Evolutionary conservation across 2,888 invertebrate species (phyloP), one percentile per base, ranked within the genome.

Genomic region (Ceratothoa steindachneri): DNA sequence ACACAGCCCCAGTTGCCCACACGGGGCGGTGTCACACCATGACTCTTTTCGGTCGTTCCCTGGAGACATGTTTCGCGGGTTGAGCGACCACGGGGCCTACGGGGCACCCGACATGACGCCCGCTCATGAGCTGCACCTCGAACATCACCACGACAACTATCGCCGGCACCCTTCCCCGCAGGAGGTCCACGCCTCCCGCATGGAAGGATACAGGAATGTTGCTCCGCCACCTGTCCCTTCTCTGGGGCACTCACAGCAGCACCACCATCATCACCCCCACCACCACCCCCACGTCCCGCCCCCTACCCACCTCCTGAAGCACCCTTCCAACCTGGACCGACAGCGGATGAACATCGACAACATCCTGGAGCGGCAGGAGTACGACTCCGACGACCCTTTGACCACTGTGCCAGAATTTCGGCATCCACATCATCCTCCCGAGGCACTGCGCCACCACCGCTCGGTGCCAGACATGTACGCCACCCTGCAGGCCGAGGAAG

Each of bases 401-500:
- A 67, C 52, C 24, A 64, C 64, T 41, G 60, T 41, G 28, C 72
- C 75, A 27, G 71, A 67, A 24, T n/a, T 67, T 4, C 30, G 75
- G 67, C 22, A 7, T 2, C 72, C 30, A 2, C 72, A 72, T 27
- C 73, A 65, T 64, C 72, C 72, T 19, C 75, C 72, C 1, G 78
- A 75, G 27, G 71, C 73, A 73, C 53, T 75, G 60, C 68, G 78
- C 9, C 78, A 78, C 69, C 78, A 78, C 22, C 78, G 78, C 29
- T 78, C 78, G 12, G 78, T 78, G 60, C 78, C 78, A 5, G 78
- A 78, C 67, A 78, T 78, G 78, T 78, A 75, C 66, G 78, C 78
- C 28, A 70, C 78, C 2, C 64, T 78, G 53, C 78, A 78, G 69
- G 75, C 70, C 4, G 78, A 78, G 28, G 77, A 78, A 24, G 30